phyloP scores from a whole-genome alignment of 2,113 vertebrate species.

The Cyphomyrus discorhynchus region DNA sequence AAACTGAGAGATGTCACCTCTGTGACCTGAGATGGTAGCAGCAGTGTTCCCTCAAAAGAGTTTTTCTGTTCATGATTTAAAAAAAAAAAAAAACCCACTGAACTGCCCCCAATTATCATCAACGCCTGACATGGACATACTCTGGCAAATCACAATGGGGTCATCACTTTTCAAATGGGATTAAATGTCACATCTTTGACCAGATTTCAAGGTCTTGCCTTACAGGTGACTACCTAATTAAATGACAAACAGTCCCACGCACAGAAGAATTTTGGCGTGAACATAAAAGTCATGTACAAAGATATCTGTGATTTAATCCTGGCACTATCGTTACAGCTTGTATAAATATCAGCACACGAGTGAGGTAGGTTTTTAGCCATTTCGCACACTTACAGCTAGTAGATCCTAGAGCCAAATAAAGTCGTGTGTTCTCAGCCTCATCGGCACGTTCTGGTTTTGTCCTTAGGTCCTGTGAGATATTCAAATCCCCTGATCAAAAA shows the following conservation, averaged over 20 bases:
- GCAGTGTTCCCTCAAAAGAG: neutral
- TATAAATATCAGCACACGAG: neutral
- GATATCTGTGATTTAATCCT: neutral
- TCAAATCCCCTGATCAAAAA: neutral
- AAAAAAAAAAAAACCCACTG: neutral
- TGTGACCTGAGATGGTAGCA: neutral
- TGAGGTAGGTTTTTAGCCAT: neutral
- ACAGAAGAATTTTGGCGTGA: neutral
- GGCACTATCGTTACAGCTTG: neutral
- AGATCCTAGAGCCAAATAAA: slow-evolving; percentile 66
- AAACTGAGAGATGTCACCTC: neutral
- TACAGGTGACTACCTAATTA: neutral
- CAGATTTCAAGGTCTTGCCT: neutral
- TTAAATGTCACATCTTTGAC: neutral
- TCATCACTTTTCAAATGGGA: neutral
- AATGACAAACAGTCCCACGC: neutral
- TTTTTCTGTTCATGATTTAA: neutral
- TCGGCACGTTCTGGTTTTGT: slow-evolving; percentile 49
- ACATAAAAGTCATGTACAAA: neutral
- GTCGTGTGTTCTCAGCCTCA: slow-evolving; percentile 72
- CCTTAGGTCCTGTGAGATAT: slow-evolving; percentile 31
- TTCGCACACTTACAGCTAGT: slow-evolving; percentile 37
- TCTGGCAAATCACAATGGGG: neutral
- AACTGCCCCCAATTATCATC: neutral
- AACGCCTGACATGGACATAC: neutral